Evolutionary conservation across 1,140 invertebrate species (phyloP), one percentile per base, ranked within the genome.

Genomic region (Daktulosphaira vitifoliae): DNA sequence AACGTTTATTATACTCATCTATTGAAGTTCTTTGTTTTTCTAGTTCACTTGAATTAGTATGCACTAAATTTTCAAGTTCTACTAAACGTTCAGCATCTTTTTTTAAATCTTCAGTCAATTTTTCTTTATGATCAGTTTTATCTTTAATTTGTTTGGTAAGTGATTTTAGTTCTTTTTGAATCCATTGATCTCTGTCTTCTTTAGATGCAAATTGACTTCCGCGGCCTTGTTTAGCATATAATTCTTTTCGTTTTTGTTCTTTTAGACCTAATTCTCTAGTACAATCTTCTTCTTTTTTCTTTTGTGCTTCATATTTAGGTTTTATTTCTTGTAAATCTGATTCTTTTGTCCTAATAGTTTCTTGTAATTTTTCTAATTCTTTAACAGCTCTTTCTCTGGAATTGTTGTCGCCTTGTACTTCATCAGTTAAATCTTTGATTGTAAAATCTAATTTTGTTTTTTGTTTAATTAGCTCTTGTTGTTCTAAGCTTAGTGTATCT

Each of bases 191-290:
- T 71, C 96, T 78, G 72, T 98, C 94, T 73, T 94, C 91, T 73
- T 92, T 90, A 0, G 90, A 94, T 0, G 90, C 92, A 78, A 99
- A 99, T 76, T 98, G 95, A 70, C 91, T 95, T 1, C 93, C 93
- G 71, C 96, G 80, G 0, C 96, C 96, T 78, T 98, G 96, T 75
- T 99, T 99, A 0, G 95, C 96, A 78, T 98, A 98, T 13, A 99
- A 76, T 76, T 99, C 97, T 73, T 98, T 98, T 16, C 94, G 79
- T 72, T 96, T 95, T 75, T 98, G 95, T 75, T 99, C 95, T 75
- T 96, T 96, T n/a, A 98, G 77, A 15, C 87, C 85, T 53, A 99
- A 77, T 66, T 89, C 86, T 64, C 87, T 74, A 0, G 86, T 89
- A 73, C 86, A 90, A 68, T 89, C 89, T 73, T 97, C 94, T 79